Conservation (phyloP, 2,888 invertebrate species). For the Acanthosepion lycidas region DNA sequence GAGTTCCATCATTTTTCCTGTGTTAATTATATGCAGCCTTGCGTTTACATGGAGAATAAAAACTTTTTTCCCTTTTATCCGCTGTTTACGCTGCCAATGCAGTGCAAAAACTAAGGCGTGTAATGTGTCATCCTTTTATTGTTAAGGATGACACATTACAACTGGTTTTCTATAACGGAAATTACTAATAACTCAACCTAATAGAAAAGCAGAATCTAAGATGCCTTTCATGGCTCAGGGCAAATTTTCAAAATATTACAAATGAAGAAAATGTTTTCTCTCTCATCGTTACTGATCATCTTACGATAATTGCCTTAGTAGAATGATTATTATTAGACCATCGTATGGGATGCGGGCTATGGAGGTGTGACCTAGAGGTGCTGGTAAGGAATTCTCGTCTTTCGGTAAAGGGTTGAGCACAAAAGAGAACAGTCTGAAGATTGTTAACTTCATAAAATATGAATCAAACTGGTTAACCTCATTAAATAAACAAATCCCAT, state of each 20-base stretch:
- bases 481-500: not conserved
- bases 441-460: slow-evolving; percentile 4
- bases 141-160: too few species aligned
- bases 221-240: not conserved
- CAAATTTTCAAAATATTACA: not conserved
- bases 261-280: not conserved
- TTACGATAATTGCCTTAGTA: not conserved
- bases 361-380: not conserved
- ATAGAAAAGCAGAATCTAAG: too few species aligned
- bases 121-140: too few species aligned
- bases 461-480: not conserved
- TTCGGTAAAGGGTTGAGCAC: not conserved
- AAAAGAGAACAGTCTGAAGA: not conserved
- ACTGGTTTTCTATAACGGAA: too few species aligned
- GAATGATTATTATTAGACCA: not conserved
- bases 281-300: not conserved
- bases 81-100: too few species aligned
- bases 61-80: too few species aligned
- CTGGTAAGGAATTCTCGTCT: not conserved
- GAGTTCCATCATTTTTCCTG: too few species aligned
- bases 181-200: too few species aligned
- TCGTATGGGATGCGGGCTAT: not conserved
- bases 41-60: too few species aligned
- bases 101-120: too few species aligned
- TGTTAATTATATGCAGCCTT: too few species aligned